Base-by-base conservation (phyloP, 2,888 invertebrate species). In the Cremastinae sp. region DNA sequence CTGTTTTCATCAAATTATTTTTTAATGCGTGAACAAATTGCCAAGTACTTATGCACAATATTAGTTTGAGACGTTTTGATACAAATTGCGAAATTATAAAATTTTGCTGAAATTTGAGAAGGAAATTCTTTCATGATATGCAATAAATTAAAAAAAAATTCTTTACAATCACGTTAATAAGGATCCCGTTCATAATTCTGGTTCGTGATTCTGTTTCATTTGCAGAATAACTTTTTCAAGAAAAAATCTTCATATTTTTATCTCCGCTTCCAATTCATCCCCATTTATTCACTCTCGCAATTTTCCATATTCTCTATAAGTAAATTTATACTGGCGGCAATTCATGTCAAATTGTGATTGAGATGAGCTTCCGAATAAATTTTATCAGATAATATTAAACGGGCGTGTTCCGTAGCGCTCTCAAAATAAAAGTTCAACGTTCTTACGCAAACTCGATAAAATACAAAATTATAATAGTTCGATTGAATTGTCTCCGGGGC, bases 61-160 rank as follows among this genome's bases (percentile, higher is more conserved):
- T n/a, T 36, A 69, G 56, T 49, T 62, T 49, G 18, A 10, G 54
- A 56, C n/a, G n/a, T n/a, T n/a, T n/a, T n/a, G n/a, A n/a, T n/a
- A n/a, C n/a, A 58, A 74, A 74, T 62, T 41, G 36, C 20, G 4
- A 68, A 59, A 76, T 78, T 72, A 74, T 58, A 34, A 61, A 61
- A 79, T 72, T 69, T 65, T 73, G 74, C 36, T 56, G 71, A 76
- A 74, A 72, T 14, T 38, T 43, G 62, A 64, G 74, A 70, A 43
- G 65, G 47, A 54, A 71, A 76, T 51, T n/a, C n/a, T n/a, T n/a
- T n/a, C n/a, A n/a, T n/a, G n/a, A n/a, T n/a, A n/a, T n/a, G n/a
- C n/a, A n/a, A n/a, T n/a, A n/a, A n/a, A n/a, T n/a, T n/a, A n/a
- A n/a, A n/a, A n/a, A n/a, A n/a, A n/a, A n/a, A n/a, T n/a, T n/a